Conservation (phyloP, 2,888 invertebrate genomes). For the Drosophila maculinotata region DNA sequence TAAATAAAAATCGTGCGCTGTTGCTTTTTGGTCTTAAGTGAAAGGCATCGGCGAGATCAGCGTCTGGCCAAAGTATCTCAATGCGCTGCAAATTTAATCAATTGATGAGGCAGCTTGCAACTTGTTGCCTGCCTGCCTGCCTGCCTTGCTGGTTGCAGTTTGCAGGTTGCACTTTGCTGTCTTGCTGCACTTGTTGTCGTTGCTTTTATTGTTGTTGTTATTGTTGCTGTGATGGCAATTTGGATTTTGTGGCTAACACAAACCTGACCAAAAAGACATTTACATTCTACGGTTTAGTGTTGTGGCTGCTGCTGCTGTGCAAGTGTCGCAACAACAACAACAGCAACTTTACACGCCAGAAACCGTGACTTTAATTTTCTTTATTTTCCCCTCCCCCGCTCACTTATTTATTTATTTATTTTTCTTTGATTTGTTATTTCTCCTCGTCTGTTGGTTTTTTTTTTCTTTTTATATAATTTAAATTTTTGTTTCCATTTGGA, state of each 20-base stretch:
- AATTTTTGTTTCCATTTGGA: constrained; percentile 65
- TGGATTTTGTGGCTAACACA: constrained; percentile 73
- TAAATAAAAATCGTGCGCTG: constrained; percentile 81
- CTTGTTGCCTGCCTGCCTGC: constrained; percentile 48
- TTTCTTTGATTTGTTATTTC: constrained; percentile 71
- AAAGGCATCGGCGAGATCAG: constrained; percentile 78
- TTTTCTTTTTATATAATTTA: constrained; percentile 70
- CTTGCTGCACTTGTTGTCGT: constrained; percentile 57
- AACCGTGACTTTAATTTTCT: constrained; percentile 82
- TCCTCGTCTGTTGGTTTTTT: constrained; percentile 16
- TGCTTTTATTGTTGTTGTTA: constrained; percentile 60
- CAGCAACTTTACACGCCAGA: constrained; percentile 78
- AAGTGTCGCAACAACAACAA: constrained; percentile 68
- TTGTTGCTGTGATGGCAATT: constrained; percentile 72
- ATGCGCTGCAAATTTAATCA: constrained; percentile 77
- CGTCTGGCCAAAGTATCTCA: constrained; percentile 64
- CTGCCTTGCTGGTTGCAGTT: constrained; percentile 12
- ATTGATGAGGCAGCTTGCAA: constrained; percentile 75
- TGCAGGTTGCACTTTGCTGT: constrained; percentile 37
- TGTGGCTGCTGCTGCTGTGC: constrained; percentile 57
- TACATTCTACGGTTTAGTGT: constrained; percentile 73
- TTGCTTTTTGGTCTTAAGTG: constrained; percentile 64
- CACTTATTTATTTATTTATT: constrained; percentile 22
- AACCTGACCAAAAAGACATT: constrained; percentile 79
- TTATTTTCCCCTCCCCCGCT: constrained; percentile 36